Conservation (phyloP, 2,113 vertebrate genomes). For the Chitala chitala region DNA sequence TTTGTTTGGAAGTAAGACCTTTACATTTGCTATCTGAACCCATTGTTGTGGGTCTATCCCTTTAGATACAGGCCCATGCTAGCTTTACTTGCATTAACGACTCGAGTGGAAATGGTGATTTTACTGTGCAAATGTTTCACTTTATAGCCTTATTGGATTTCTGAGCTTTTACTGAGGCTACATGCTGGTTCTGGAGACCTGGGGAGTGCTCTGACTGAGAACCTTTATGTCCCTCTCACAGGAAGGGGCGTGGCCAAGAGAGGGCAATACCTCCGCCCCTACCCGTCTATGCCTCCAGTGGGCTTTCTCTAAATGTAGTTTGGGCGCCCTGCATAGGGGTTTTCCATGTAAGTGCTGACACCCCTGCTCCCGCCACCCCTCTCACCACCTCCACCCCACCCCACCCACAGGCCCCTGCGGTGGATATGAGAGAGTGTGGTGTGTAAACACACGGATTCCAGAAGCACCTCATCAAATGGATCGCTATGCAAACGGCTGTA, state of each 20-base stretch:
- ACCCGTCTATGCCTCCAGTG: background rate
- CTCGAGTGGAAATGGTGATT: background rate
- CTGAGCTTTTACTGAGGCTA: background rate
- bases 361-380: background rate
- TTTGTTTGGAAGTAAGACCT: background rate
- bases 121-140: background rate
- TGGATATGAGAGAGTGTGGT: background rate
- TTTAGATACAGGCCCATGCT: background rate
- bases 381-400: background rate
- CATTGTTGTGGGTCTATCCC: background rate
- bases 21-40: background rate
- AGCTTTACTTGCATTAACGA: background rate
- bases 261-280: background rate
- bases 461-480: background rate
- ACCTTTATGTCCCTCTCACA: background rate
- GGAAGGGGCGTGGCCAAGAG: background rate
- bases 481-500: background rate
- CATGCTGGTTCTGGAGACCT: background rate
- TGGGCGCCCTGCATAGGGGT: background rate
- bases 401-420: background rate
- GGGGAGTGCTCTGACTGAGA: background rate
- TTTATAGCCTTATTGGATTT: background rate
- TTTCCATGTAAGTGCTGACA: conserved; percentile 8
- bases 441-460: conserved; percentile 6
- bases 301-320: conserved; percentile 6